Percentiles rank a stretch among this genome's conserved stretches.
These are phyloP conservation scores for Drosophila takahashii DNA, from an alignment of 1,140 invertebrate genomes.

Conservation along the genomic window DNA sequence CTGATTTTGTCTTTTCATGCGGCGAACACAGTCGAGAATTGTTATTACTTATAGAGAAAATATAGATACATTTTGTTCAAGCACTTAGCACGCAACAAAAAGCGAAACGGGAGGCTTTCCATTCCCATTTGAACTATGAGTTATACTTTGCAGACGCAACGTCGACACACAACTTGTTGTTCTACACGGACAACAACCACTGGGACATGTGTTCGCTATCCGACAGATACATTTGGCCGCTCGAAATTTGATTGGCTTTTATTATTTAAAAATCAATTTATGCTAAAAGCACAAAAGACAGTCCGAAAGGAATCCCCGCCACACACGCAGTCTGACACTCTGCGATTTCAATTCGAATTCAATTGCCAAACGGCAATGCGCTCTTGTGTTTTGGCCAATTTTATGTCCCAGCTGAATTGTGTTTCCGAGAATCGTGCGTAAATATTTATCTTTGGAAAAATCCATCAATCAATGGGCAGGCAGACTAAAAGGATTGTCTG, in stretches of 20 bases:
- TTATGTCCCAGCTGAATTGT: constrained; percentile 63
- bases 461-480: constrained; percentile 61
- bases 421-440: constrained; percentile 68
- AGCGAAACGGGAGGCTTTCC: not conserved
- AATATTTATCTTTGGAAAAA: constrained; percentile 64
- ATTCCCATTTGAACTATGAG: constrained; percentile 67
- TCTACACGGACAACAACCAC: constrained; percentile 23
- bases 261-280: constrained; percentile 69
- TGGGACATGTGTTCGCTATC: constrained; percentile 49
- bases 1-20: constrained; percentile 68
- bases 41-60: constrained; percentile 46
- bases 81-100: constrained; percentile 54
- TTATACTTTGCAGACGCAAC: constrained; percentile 70
- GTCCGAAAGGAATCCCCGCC: constrained; percentile 33
- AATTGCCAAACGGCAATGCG: constrained; percentile 12
- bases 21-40: constrained; percentile 20
- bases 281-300: constrained; percentile 40
- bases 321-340: constrained; percentile 24
- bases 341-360: constrained; percentile 25
- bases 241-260: constrained; percentile 55
- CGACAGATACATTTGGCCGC: constrained; percentile 47
- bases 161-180: constrained; percentile 64
- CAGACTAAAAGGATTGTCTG: constrained; percentile 26
- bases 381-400: constrained; percentile 43
- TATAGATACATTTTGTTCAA: constrained; percentile 8